A percentile compares a stretch with the other conserved stretches of the same genome.
Evolutionary conservation across 2,113 vertebrate species (phyloP).

Genomic region (Xenopus borealis): DNA sequence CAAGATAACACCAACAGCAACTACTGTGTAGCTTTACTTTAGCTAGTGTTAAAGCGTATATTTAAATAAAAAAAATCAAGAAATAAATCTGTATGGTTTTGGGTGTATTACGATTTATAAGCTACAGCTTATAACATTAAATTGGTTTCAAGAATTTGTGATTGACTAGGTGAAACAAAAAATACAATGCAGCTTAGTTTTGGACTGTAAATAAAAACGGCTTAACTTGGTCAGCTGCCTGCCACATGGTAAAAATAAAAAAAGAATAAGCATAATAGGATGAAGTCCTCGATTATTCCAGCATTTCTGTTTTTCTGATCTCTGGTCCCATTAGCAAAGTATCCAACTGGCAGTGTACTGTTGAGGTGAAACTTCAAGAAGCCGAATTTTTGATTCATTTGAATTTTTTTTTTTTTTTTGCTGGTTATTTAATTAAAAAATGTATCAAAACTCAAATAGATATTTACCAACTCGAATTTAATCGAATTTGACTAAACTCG

Average conservation of each 20-base stretch:
- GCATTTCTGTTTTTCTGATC: slow-evolving; percentile 81
- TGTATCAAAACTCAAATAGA: no score
- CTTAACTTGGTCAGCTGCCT: slow-evolving; percentile 93
- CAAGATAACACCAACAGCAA: no score
- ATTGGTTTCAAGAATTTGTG: slow-evolving; percentile 47
- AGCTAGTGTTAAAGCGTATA: no score
- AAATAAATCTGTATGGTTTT: no score
- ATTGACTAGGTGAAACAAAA: slow-evolving; percentile 50
- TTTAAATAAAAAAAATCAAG: no score
- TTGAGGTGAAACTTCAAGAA: slow-evolving; percentile 58
- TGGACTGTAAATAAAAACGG: slow-evolving; percentile 72
- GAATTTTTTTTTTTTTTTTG: no score
- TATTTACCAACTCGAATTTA: no score
- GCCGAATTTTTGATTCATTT: no score
- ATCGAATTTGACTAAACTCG: no score
- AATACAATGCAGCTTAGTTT: slow-evolving; percentile 74
- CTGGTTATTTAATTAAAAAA: no score
- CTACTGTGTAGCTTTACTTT: no score
- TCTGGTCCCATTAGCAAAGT: slow-evolving; percentile 77
- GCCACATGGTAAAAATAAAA: slow-evolving; percentile 87
- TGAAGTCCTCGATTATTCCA: slow-evolving; percentile 87
- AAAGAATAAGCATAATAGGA: slow-evolving; percentile 73
- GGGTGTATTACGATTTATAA: no score
- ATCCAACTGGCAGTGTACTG: slow-evolving; percentile 64
- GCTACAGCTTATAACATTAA: neutral